Base-by-base conservation (phyloP, 2,888 invertebrate species). In the Rhogogaster chlorosoma region DNA sequence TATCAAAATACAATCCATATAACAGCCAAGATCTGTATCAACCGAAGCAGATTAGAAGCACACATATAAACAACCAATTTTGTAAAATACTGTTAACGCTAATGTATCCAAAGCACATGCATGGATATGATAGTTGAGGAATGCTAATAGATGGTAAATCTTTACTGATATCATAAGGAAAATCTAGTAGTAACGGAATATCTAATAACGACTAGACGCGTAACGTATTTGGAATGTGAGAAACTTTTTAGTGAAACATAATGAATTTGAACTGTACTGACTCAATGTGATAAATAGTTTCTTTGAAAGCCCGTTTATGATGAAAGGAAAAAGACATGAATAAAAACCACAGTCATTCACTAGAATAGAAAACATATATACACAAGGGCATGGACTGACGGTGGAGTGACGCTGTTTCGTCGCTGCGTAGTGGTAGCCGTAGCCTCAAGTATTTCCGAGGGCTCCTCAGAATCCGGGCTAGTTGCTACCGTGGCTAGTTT, bases 401-500 rank as follows among this genome's bases (percentile, higher is more conserved):
- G 94, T 93, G 92, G 92, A 91, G 94, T 94, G 92, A 94, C 93
- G 94, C 95, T 95, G 93, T 94, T 94, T 91, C 94, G 94, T 89
- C 94, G 94, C 90, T 94, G 93, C 89, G 90, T 89, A 88, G 88
- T 90, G 86, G 91, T 89, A 87, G 91, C 90, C 88, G 89, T 90
- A 88, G 90, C 91, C 88, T 91, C 92, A 89, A 91, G 92, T 88
- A 92, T 91, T 89, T 89, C 89, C 85, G 91, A 89, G 88, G 93
- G 92, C 91, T 94, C 94, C 88, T 94, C 94, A 88, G 94, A 94
- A 90, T 94, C 94, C 88, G 95, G 95, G 91, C 95, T 95, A 92
- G 94, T 94, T 88, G 94, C 94, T 90, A 95, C 93, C 87, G 95
- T 94, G 88, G 95, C 94, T 90, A 95, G 93, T 92, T 95, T 95